A percentile compares a stretch with the other conserved stretches of the same genome.
Conservation (phyloP, 2,113 vertebrate species). For the Salminus brasiliensis region DNA sequence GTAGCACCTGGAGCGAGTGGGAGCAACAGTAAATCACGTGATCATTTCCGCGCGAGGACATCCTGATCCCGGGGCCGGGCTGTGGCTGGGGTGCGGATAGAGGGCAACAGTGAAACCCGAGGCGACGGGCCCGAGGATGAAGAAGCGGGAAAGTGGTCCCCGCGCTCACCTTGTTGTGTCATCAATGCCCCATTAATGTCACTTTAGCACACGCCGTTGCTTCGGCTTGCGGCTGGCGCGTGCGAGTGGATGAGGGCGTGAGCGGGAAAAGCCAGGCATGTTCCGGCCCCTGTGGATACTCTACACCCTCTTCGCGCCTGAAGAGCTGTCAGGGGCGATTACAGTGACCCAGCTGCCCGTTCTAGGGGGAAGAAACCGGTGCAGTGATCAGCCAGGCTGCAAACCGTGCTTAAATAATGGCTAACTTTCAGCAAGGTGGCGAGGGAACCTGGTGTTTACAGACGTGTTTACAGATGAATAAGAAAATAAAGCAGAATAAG, state of each 20-base stretch:
- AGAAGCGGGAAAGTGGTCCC: conserved; percentile 79
- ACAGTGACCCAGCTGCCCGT: conserved; percentile 57
- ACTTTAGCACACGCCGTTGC: conserved; percentile 74
- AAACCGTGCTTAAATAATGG: background rate
- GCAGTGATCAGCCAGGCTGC: background rate
- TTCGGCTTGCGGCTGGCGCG: conserved; percentile 54
- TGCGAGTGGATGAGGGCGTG: conserved; percentile 59
- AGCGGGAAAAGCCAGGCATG: conserved; percentile 75
- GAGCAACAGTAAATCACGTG: conserved; percentile 80
- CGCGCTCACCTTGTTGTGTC: conserved; percentile 77
- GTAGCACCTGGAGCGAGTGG: conserved; percentile 70
- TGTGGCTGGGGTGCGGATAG: conserved; percentile 61
- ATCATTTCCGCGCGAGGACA: conserved; percentile 77
- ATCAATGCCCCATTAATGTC: conserved; percentile 84
- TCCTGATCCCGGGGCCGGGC: conserved; percentile 68
- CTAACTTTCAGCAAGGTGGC: background rate
- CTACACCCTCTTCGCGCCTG: conserved; percentile 79
- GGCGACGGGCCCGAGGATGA: conserved; percentile 77
- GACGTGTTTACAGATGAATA: background rate
- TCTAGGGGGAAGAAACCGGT: conserved; percentile 22
- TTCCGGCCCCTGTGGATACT: conserved; percentile 79
- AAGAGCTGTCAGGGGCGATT: conserved; percentile 77
- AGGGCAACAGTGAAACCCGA: conserved; percentile 77
- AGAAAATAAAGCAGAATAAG: too few species aligned
- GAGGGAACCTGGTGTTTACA: background rate